These are phyloP conservation scores for Lepidurus packardi DNA, from an alignment of 1,140 invertebrate species.

Conservation along the genomic window DNA sequence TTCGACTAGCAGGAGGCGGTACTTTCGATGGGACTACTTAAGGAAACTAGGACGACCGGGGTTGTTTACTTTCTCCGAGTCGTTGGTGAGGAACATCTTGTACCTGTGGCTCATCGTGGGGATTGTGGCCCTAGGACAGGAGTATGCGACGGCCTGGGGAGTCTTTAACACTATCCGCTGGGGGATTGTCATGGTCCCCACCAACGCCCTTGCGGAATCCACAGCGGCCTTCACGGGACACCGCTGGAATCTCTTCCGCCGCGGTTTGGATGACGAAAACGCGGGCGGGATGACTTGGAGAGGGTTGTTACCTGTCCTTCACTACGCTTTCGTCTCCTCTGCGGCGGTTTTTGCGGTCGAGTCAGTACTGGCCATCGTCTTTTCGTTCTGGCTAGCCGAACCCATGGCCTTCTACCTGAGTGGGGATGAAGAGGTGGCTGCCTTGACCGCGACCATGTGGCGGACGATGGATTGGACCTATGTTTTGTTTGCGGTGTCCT, in stretches of 20 bases:
- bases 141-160: constrained; percentile 31
- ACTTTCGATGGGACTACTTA: not conserved
- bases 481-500: constrained; percentile 24
- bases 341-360: not conserved
- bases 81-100: constrained; percentile 19
- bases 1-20: not conserved
- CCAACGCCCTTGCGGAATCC: constrained; percentile 23
- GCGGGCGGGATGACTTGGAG: not conserved
- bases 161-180: constrained; percentile 30
- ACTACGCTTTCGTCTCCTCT: constrained; percentile 10
- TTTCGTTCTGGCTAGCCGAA: constrained; percentile 27
- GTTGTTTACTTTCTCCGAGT: constrained; percentile 20
- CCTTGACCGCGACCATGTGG: constrained; percentile 22
- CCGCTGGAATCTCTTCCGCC: not conserved
- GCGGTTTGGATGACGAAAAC: not conserved
- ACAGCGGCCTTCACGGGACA: constrained; percentile 24
- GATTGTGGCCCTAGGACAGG: constrained; percentile 22
- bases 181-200: constrained; percentile 27
- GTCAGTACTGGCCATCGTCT: not conserved
- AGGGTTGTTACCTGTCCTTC: not conserved
- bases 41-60: constrained; percentile 7
- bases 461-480: constrained; percentile 30
- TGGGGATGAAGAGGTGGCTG: constrained; percentile 2
- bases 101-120: constrained; percentile 27
- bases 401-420: constrained; percentile 27